Conservation (phyloP, 1,140 invertebrate species). For the Onthophagus taurus region DNA sequence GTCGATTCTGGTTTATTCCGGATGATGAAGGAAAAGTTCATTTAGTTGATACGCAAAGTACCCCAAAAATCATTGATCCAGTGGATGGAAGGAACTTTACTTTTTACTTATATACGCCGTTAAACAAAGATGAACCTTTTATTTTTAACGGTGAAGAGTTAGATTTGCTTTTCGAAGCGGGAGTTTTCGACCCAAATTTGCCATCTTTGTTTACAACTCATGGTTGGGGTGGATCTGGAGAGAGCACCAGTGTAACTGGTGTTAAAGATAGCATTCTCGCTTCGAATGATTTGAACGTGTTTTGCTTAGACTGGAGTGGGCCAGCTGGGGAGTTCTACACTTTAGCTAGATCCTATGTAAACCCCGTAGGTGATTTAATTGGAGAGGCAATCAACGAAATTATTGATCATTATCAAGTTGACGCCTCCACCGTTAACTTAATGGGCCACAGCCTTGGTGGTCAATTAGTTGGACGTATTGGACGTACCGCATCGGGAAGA, state of each 20-base stretch:
- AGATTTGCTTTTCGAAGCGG: not conserved
- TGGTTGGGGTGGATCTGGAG: not conserved
- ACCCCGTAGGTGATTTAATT: conserved; percentile 5
- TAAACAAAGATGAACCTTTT: not conserved
- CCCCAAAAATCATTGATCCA: not conserved
- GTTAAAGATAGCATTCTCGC: not conserved
- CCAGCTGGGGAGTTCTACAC: conserved; percentile 1
- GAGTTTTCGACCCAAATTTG: not conserved
- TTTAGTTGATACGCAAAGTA: not conserved
- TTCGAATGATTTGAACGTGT: not conserved
- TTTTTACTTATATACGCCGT: not conserved
- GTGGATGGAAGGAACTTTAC: not conserved
- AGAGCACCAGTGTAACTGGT: not conserved
- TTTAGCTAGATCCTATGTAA: not conserved
- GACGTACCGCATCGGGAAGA: not conserved
- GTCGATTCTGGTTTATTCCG: not conserved
- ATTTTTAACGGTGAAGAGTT: not conserved
- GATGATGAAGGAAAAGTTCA: conserved; percentile 2
- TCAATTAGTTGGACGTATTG: conserved; percentile 6
- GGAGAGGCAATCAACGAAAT: not conserved
- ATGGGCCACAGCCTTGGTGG: conserved; percentile 7
- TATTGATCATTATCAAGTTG: not conserved
- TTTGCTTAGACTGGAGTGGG: conserved; percentile 1
- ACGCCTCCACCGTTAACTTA: not conserved
- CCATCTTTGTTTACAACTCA: conserved; percentile 3